These are phyloP conservation scores for Hoplias malabaricus DNA, from an alignment of 2,113 vertebrate species.

Conservation along the genomic window DNA sequence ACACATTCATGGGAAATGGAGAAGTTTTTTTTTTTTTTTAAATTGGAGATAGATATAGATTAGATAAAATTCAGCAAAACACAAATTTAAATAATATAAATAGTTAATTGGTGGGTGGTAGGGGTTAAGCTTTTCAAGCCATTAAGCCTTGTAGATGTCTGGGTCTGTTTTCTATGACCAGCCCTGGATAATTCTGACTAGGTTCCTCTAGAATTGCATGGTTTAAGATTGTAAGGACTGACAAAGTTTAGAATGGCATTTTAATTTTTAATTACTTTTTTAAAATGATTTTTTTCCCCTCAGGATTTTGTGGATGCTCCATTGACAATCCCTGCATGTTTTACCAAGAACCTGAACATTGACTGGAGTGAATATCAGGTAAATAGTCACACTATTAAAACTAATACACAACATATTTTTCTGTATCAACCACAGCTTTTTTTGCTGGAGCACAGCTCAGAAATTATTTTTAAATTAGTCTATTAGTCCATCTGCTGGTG, in stretches of 20 bases:
- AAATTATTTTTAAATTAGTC: conserved; percentile 4
- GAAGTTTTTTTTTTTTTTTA: too few species aligned
- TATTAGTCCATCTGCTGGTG: conserved; percentile 56
- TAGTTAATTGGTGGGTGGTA: too few species aligned
- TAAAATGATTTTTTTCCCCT: not conserved
- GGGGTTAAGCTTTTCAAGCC: too few species aligned
- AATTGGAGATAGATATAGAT: not conserved
- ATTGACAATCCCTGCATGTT: conserved; percentile 86
- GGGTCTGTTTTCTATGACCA: too few species aligned
- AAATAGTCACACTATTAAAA: not conserved
- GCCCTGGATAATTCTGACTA: too few species aligned
- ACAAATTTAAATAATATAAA: not conserved
- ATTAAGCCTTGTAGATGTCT: too few species aligned
- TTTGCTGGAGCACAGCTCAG: too few species aligned
- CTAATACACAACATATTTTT: not conserved
- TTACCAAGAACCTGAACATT: conserved; percentile 88
- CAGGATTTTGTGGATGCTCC: conserved; percentile 98
- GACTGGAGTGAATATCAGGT: conserved; percentile 98
- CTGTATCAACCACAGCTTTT: not conserved
- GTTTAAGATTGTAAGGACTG: too few species aligned
- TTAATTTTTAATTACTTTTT: not conserved
- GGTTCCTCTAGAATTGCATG: too few species aligned
- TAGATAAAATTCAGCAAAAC: not conserved
- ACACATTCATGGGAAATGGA: too few species aligned
- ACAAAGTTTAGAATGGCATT: not conserved